Conservation (phyloP, 30 jellyfish, hydroid and myxozoan genomes). For the Aurelia coerulea region DNA sequence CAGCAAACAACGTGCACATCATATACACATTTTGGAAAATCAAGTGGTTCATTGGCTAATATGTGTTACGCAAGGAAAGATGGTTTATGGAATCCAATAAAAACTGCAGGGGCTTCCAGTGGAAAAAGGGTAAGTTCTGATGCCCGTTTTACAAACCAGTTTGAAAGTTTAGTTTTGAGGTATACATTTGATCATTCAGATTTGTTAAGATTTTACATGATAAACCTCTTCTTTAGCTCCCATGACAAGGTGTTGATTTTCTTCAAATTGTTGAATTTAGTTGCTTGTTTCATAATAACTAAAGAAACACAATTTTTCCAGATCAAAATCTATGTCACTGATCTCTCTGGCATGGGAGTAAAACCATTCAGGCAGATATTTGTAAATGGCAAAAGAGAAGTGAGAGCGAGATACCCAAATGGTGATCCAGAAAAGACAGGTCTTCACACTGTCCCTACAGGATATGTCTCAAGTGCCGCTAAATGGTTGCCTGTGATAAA, state of each 20-base stretch:
- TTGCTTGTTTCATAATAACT: too few species aligned
- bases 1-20: constrained; percentile 81
- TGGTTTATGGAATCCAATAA: constrained; percentile 91
- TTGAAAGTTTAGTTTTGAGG: too few species aligned
- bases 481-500: constrained; percentile 90
- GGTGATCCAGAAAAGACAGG: constrained; percentile 98
- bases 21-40: constrained; percentile 68
- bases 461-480: constrained; percentile 82
- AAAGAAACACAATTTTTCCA: neutral
- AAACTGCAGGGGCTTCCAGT: constrained; percentile 69
- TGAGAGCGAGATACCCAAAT: constrained; percentile 96
- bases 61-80: constrained; percentile 92
- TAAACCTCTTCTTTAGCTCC: too few species aligned
- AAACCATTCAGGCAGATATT: constrained; percentile 78
- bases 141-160: too few species aligned
- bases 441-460: constrained; percentile 91
- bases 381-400: constrained; percentile 81
- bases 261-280: too few species aligned
- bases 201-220: too few species aligned
- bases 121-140: constrained; percentile 79
- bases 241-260: too few species aligned
- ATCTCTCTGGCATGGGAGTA: constrained; percentile 58
- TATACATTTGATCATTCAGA: too few species aligned
- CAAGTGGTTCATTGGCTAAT: constrained; percentile 68
- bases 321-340: constrained; percentile 87